phyloP scores from a whole-genome alignment of 2,113 vertebrate genomes.

The Heterocephalus glaber region DNA sequence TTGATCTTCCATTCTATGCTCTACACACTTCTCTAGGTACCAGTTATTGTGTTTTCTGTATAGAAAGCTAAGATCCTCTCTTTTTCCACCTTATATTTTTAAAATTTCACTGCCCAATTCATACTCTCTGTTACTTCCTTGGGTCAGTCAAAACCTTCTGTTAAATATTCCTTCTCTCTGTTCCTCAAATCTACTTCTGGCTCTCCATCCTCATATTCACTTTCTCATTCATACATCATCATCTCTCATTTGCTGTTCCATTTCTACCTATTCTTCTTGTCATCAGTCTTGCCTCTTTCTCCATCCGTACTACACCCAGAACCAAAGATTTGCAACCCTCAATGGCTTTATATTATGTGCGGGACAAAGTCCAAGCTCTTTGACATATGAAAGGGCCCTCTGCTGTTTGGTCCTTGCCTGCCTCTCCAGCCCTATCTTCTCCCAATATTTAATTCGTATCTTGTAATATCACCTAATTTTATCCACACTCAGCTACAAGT shows the following conservation, averaged over 20 bases:
- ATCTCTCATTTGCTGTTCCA: not conserved
- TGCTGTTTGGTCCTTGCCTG: not conserved
- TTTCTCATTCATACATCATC: not conserved
- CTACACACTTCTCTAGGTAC: not conserved
- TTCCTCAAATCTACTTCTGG: not conserved
- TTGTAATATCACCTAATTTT: not conserved
- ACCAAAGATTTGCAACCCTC: not conserved
- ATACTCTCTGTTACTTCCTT: not conserved
- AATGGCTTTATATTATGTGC: not conserved
- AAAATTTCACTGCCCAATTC: not conserved
- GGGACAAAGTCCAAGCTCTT: not conserved
- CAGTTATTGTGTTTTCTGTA: not conserved
- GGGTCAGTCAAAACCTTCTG: not conserved
- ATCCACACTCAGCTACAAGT: not conserved
- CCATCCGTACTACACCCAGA: not conserved
- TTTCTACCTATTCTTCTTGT: not conserved
- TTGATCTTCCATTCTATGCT: not conserved
- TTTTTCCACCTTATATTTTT: not conserved
- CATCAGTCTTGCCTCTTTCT: not conserved
- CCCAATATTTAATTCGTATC: not conserved
- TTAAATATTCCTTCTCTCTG: not conserved
- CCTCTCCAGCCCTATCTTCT: not conserved
- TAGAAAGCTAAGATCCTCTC: not conserved
- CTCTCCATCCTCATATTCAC: not conserved
- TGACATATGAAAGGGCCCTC: not conserved